Evolutionary conservation across 2,888 invertebrate species (phyloP).

Genomic region (Ennomos erosarius): DNA sequence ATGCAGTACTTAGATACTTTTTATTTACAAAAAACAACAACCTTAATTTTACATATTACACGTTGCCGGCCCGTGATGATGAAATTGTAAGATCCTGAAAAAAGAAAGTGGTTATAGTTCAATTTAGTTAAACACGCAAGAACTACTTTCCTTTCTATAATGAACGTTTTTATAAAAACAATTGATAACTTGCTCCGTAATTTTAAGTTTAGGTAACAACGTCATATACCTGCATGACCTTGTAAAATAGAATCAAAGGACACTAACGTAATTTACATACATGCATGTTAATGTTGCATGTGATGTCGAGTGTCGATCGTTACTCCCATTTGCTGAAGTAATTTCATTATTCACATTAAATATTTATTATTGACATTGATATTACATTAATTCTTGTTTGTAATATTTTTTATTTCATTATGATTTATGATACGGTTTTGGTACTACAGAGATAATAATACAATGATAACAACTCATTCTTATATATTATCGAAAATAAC

Average conservation of each 20-base stretch:
- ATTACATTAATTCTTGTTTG: not conserved
- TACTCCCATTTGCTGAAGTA: not conserved
- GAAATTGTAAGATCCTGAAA: not conserved
- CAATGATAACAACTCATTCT: too few relatives aligned
- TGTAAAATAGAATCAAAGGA: constrained; percentile 21
- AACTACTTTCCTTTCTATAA: constrained; percentile 4
- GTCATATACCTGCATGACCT: constrained; percentile 21
- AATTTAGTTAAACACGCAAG: not conserved
- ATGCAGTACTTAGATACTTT: too few relatives aligned
- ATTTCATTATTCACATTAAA: constrained; percentile 10
- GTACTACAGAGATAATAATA: too few relatives aligned
- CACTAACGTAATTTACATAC: constrained; percentile 20
- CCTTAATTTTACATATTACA: not conserved
- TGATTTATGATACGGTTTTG: too few relatives aligned
- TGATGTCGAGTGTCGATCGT: constrained; percentile 6
- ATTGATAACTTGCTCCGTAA: constrained; percentile 1
- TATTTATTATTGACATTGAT: not conserved
- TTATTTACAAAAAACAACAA: not conserved
- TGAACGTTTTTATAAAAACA: constrained; percentile 3
- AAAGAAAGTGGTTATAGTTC: not conserved
- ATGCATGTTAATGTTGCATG: constrained; percentile 11
- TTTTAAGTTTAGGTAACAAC: constrained; percentile 5
- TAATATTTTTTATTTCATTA: too few relatives aligned
- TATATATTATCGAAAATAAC: too few relatives aligned
- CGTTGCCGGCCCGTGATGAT: not conserved